Conservation (phyloP, 2,113 vertebrate genomes). For the Merops nubicus region DNA sequence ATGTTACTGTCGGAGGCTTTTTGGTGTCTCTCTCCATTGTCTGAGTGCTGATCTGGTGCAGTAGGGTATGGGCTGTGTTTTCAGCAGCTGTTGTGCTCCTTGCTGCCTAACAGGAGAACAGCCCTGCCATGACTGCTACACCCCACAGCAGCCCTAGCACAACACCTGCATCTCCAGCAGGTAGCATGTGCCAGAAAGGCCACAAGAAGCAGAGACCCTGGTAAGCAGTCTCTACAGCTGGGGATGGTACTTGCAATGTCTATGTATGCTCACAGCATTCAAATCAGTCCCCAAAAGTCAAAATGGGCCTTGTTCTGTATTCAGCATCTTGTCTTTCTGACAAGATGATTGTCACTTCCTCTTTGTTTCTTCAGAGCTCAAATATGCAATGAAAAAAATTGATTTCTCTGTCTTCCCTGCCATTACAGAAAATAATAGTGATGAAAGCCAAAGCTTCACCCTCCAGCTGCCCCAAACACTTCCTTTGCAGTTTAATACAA, state of each 20-base stretch:
- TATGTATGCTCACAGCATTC: not conserved
- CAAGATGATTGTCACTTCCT: not conserved
- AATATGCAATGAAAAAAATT: not conserved
- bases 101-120: not conserved
- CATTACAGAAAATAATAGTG: not conserved
- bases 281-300: not conserved
- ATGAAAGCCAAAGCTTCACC: not conserved
- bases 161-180: not conserved
- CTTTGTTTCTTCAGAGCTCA: not conserved
- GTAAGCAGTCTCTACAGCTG: not conserved
- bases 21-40: not conserved
- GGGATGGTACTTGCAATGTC: not conserved
- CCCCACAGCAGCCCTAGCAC: not conserved
- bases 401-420: not conserved
- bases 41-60: accelerated
- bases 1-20: not conserved
- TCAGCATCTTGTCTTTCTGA: not conserved
- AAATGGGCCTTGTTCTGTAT: not conserved
- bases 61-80: not conserved
- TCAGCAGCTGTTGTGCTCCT: not conserved
- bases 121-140: not conserved
- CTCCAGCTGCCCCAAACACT: not conserved
- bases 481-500: not conserved
- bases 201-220: not conserved
- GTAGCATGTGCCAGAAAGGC: not conserved